phyloP scores from a whole-genome alignment of 37 sponge, comb jelly and placozoan genomes.

The Mnemiopsis leidyi region DNA sequence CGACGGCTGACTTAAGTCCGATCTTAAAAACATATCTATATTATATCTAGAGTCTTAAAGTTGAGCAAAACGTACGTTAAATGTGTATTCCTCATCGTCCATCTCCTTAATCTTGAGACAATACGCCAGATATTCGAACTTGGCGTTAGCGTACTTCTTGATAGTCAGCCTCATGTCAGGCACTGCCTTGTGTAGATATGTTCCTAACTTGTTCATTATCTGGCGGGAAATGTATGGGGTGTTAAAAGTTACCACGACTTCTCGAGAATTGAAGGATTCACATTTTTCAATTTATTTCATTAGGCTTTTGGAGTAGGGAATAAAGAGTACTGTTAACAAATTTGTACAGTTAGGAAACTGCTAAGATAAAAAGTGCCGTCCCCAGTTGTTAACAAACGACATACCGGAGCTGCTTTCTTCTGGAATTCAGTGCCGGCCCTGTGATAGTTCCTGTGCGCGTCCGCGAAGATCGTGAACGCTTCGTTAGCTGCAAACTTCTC shows the following conservation, averaged over 20 bases:
- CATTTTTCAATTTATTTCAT: too few species aligned
- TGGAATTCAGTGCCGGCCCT: constrained; percentile 1
- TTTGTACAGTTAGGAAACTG: too few species aligned
- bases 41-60: too few species aligned
- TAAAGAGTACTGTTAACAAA: too few species aligned
- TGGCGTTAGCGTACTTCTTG: constrained; percentile 90
- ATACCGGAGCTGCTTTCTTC: constrained; percentile 15
- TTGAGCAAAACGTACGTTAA: constrained; percentile 73
- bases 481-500: constrained; percentile 75
- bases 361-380: too few species aligned
- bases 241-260: too few species aligned
- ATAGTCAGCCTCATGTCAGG: constrained; percentile 92
- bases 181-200: constrained; percentile 85
- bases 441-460: constrained; percentile 74
- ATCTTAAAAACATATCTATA: too few species aligned
- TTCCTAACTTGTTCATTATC: constrained; percentile 84
- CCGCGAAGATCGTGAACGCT: constrained; percentile 87
- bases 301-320: too few species aligned
- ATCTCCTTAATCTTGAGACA: constrained; percentile 96
- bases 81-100: constrained; percentile 92
- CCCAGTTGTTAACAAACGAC: too few species aligned
- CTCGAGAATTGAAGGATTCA: too few species aligned
- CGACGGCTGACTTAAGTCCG: too few species aligned
- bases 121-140: constrained; percentile 94
- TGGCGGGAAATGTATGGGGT: too few species aligned